Conservation (phyloP, 2,888 invertebrate genomes). For the Eupsilia transversa region DNA sequence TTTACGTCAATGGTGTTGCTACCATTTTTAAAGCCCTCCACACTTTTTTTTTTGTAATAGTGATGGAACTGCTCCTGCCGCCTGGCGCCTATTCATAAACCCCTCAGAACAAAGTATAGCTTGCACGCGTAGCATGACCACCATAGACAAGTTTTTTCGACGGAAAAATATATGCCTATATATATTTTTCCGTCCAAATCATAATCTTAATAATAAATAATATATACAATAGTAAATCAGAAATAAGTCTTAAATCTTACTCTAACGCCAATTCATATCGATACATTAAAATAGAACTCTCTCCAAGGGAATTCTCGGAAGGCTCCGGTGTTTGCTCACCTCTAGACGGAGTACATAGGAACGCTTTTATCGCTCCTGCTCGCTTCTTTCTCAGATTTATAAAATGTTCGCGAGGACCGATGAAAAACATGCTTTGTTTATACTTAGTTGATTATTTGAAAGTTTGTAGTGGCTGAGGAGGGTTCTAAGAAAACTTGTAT, state of each 20-base stretch:
- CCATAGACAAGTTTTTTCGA: no score
- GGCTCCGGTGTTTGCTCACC: constrained; percentile 50
- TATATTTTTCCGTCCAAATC: no score
- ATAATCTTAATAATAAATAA: no score
- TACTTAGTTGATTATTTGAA: constrained; percentile 19
- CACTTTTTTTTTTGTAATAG: no score
- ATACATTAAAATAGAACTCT: constrained; percentile 27
- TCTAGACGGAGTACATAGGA: constrained; percentile 54
- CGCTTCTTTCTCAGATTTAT: constrained; percentile 52
- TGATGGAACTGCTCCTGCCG: not conserved
- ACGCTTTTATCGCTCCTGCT: constrained; percentile 55
- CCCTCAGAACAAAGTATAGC: not conserved
- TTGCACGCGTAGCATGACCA: no score
- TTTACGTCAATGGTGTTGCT: constrained; percentile 4
- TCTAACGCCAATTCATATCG: constrained; percentile 14
- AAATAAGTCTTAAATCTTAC: not conserved
- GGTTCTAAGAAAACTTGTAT: not conserved
- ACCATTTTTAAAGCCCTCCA: not conserved
- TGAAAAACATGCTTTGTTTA: constrained; percentile 41
- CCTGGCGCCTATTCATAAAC: no score
- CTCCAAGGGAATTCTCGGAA: not conserved
- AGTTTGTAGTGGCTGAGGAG: not conserved
- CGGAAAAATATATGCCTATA: no score
- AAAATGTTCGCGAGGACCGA: constrained; percentile 49
- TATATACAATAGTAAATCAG: not conserved